phyloP scores from a whole-genome alignment of 2,888 invertebrate genomes.

The Apamea crenata region DNA sequence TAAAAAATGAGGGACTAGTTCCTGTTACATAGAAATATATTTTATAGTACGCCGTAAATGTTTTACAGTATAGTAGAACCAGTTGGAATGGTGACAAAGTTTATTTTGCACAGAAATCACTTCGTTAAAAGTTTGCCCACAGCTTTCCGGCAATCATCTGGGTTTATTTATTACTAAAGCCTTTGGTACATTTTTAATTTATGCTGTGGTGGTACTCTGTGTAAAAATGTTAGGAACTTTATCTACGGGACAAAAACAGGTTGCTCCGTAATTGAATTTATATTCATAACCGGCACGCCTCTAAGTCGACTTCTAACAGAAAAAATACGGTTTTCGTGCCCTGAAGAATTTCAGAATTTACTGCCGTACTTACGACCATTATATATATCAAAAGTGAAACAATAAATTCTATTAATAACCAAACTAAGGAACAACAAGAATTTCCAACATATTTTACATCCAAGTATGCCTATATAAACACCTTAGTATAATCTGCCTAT shows the following conservation, averaged over 20 bases:
- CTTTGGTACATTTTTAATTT: conserved; percentile 60
- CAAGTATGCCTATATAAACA: not conserved
- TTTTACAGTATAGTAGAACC: conserved; percentile 31
- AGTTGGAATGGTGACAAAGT: conserved; percentile 52
- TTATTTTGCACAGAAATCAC: conserved; percentile 68
- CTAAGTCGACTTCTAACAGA: conserved; percentile 34
- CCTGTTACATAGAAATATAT: not conserved
- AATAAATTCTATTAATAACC: conserved; percentile 14
- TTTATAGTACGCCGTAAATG: conserved; percentile 22
- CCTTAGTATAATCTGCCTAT: not conserved
- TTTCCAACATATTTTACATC: not conserved
- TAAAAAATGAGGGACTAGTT: not conserved
- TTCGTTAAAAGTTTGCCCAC: conserved; percentile 80
- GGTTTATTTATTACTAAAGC: conserved; percentile 64
- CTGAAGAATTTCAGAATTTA: conserved; percentile 12
- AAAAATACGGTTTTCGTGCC: conserved; percentile 24
- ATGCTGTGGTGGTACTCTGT: conserved; percentile 23
- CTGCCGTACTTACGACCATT: conserved; percentile 21
- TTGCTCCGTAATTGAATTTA: conserved; percentile 51
- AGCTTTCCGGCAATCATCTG: conserved; percentile 67
- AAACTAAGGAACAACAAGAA: conserved; percentile 1
- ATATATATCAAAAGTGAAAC: conserved; percentile 26
- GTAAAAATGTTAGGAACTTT: conserved; percentile 53
- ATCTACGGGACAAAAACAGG: conserved; percentile 46
- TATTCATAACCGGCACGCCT: conserved; percentile 49